phyloP scores from a whole-genome alignment of 2,888 invertebrate genomes.

The Scaeva pyrastri region DNA sequence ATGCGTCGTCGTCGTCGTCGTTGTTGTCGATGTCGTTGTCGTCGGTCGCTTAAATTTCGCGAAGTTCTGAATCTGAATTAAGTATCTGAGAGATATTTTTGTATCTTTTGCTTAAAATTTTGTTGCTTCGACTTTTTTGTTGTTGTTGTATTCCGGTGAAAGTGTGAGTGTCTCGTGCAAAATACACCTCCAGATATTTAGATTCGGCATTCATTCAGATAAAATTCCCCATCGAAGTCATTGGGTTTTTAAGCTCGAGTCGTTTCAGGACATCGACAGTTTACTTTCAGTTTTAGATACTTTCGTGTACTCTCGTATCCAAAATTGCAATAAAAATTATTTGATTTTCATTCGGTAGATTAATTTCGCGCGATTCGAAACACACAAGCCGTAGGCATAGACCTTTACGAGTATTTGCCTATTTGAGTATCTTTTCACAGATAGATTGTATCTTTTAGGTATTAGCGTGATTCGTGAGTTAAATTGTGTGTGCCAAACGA shows the following conservation, averaged over 20 bases:
- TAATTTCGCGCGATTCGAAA: slow-evolving; percentile 4
- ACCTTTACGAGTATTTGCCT: neutral
- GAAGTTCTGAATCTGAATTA: slow-evolving; percentile 26
- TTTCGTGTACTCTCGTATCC: neutral
- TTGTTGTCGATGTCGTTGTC: too few relatives aligned
- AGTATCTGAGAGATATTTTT: neutral
- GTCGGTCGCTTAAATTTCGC: slow-evolving; percentile 23
- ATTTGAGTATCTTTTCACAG: neutral
- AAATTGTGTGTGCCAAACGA: slow-evolving; percentile 31
- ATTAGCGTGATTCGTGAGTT: slow-evolving; percentile 15
- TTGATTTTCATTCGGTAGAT: slow-evolving; percentile 17
- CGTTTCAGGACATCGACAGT: slow-evolving; percentile 43
- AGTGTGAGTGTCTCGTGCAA: slow-evolving; percentile 46
- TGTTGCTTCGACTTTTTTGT: neutral
- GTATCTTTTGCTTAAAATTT: neutral
- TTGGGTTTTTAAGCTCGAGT: slow-evolving; percentile 8
- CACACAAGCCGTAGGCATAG: neutral
- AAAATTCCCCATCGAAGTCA: slow-evolving; percentile 17
- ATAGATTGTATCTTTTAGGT: slow-evolving; percentile 11
- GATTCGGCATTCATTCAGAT: slow-evolving; percentile 50
- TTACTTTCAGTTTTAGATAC: neutral
- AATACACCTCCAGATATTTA: slow-evolving; percentile 47
- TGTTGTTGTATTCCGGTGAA: neutral
- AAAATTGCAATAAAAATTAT: neutral
- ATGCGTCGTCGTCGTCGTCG: slow-evolving; percentile 40